Evolutionary conservation across 2,113 vertebrate species (phyloP).

Genomic region (Malaclemys terrapin): DNA sequence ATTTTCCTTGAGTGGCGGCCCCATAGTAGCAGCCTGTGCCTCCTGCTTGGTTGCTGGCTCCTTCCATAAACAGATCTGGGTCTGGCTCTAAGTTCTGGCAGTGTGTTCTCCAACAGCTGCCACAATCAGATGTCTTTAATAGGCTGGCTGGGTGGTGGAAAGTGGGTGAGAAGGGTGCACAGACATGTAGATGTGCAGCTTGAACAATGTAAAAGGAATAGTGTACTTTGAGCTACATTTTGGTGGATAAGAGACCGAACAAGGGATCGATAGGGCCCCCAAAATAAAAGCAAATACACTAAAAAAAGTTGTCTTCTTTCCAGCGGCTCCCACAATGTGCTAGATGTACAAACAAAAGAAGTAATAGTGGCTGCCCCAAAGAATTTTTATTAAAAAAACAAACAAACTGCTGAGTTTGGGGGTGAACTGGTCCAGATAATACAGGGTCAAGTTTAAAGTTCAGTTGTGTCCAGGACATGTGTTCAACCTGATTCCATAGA

Average conservation of each 20-base stretch:
- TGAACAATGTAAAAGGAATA: background rate
- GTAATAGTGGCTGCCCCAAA: too few relatives aligned
- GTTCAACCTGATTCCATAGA: background rate
- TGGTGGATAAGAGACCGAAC: background rate
- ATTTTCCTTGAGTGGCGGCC: background rate
- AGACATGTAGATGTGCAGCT: background rate
- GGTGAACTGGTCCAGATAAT: too few relatives aligned
- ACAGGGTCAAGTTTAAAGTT: background rate
- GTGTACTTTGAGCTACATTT: background rate
- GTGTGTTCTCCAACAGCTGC: background rate
- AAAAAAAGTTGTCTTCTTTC: background rate
- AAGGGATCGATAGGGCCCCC: too few relatives aligned
- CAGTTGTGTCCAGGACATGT: background rate
- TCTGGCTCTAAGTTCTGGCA: background rate
- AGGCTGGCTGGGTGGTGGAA: background rate
- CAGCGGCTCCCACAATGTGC: background rate
- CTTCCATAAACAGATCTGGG: background rate
- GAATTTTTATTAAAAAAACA: too few relatives aligned
- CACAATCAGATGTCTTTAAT: constrained; percentile 4
- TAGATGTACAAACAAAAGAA: background rate
- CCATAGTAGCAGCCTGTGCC: background rate
- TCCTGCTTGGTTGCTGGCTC: background rate
- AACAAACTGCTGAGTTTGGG: too few relatives aligned
- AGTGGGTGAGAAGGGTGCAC: background rate
- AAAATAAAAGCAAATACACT: too few relatives aligned